Evolutionary conservation across 2,888 invertebrate species (phyloP), one percentile per base, ranked within the genome.

Genomic region (Diaphora mendica): DNA sequence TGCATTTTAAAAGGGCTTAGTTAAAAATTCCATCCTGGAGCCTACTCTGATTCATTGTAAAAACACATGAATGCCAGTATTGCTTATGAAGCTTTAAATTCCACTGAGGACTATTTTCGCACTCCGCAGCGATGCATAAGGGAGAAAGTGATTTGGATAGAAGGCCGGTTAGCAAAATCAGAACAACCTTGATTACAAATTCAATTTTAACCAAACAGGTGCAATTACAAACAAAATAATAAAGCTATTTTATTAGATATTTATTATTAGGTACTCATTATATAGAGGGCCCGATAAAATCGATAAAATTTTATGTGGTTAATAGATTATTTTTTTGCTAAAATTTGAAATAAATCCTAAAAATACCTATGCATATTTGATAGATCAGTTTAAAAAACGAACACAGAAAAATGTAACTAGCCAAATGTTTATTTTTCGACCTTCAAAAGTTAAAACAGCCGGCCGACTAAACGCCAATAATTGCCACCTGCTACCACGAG

Each of bases 391-490:
- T 71, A 76, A 76, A 74, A 73, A 77, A 76, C 72, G 62, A 73
- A 59, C 42, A 76, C 74, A 65, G 76, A 74, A 71, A 77, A 72
- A n/a, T 74, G 75, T 77, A 84, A 82, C 83, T 76, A 81, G 80
- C 77, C 82, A 80, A 87, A 85, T 85, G 88, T 85, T 86, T 91
- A 90, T 90, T 94, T 94, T 93, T 94, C 90, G 92, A 95, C 95
- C 94, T 95, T 95, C 92, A 92, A 93, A 92, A 94, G 92, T 94
- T 93, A 91, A 92, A 91, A 90, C 90, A 87, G 90, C 83, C 88
- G 88, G 88, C 90, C 88, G 90, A 88, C 89, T 90, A 88, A 91
- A 91, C 86, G 88, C 87, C 90, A 92, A 93, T 95, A 89, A 92
- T 91, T 86, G 85, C 86, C 95, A 95, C 94, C 95, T 95, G 95